Percentiles rank a stretch among this genome's conserved stretches.
Conservation (phyloP, 2,113 vertebrate genomes). For the Calcarius ornatus region DNA sequence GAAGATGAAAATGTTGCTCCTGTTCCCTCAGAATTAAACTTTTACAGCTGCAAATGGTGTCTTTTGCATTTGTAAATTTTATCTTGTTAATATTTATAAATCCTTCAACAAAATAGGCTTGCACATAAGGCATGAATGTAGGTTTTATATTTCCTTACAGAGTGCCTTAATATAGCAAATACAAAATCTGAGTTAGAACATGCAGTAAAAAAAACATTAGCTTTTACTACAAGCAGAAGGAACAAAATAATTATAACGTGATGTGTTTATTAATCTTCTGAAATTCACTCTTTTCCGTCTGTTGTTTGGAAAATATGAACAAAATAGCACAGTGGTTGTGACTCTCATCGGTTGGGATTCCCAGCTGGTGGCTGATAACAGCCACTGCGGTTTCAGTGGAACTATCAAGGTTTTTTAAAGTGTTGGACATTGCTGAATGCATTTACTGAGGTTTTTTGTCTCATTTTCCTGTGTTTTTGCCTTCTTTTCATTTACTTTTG, state of each 20-base stretch:
- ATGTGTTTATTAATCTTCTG: not conserved
- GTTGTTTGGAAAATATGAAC: not conserved
- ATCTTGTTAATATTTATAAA: conserved; percentile 40
- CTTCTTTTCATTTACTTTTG: not conserved
- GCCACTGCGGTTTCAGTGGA: not conserved
- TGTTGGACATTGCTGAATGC: not conserved
- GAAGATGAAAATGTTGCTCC: not conserved
- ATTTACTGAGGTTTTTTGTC: not conserved
- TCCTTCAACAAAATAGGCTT: not conserved
- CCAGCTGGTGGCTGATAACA: not conserved
- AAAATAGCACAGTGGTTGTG: not conserved
- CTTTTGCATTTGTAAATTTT: conserved; percentile 4
- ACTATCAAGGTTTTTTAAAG: not conserved
- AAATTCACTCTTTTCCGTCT: not conserved
- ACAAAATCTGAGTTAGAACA: not conserved
- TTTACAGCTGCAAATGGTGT: conserved; percentile 17
- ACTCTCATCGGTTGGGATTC: not conserved
- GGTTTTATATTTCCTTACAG: not conserved
- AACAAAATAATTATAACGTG: not conserved
- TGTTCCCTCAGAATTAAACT: conserved; percentile 9
- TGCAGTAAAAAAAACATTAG: not conserved
- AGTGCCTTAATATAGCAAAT: not conserved
- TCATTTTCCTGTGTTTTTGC: not conserved
- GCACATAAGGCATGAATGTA: not conserved
- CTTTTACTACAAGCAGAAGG: not conserved